These are phyloP conservation scores for Pteronotus mesoamericanus DNA, from an alignment of 2,797 vertebrate species.

Conservation along the genomic window DNA sequence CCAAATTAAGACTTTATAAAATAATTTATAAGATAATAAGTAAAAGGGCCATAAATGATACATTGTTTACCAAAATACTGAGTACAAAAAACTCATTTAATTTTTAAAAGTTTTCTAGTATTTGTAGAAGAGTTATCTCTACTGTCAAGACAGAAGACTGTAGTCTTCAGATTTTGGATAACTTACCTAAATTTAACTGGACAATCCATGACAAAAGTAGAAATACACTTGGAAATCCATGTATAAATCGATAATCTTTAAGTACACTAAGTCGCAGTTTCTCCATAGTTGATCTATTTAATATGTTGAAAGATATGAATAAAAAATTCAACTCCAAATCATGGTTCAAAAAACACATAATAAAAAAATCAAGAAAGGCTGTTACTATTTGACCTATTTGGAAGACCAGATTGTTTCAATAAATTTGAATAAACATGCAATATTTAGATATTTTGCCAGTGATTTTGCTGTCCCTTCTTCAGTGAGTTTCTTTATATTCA, in stretches of 20 bases:
- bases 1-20: neutral
- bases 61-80: neutral
- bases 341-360: neutral
- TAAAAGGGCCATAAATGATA: neutral
- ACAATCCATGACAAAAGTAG: neutral
- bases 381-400: neutral
- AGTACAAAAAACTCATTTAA: neutral
- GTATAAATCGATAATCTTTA: neutral
- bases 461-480: neutral
- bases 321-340: neutral
- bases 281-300: neutral
- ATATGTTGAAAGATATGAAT: neutral
- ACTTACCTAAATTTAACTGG: slow-evolving; percentile 12
- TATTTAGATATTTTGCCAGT: neutral
- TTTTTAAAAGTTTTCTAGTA: neutral
- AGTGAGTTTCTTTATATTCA: neutral
- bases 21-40: neutral
- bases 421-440: neutral
- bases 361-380: neutral
- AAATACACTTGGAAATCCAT: neutral
- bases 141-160: neutral
- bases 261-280: neutral
- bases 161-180: neutral
- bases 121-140: neutral
- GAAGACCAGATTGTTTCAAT: neutral